Percentiles rank a stretch among this genome's conserved stretches.
Conservation (phyloP, 2,888 invertebrate genomes). For the Nemurella pictetii region DNA sequence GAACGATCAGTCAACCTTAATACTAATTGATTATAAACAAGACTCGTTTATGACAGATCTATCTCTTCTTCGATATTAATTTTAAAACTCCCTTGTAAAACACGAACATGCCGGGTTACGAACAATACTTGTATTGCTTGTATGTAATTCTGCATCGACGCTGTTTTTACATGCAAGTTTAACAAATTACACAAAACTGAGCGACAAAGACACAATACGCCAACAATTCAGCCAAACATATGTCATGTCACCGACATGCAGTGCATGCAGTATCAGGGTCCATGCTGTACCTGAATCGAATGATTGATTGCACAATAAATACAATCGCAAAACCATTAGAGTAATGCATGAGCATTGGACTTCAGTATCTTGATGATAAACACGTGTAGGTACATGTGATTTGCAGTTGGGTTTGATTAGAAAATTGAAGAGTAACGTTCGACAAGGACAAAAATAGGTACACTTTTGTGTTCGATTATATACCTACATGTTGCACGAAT, state of each 20-base stretch:
- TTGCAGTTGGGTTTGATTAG: neutral
- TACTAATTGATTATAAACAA: conserved; percentile 9
- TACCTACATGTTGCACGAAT: neutral
- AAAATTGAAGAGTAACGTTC: neutral
- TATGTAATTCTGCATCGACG: neutral
- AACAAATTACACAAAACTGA: conserved; percentile 2
- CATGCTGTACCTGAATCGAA: neutral
- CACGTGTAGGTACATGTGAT: neutral
- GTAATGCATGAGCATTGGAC: neutral
- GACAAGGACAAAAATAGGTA: no score
- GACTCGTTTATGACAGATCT: neutral
- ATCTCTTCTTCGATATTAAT: conserved; percentile 19
- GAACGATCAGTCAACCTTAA: neutral
- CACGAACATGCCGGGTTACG: neutral
- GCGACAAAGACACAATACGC: neutral
- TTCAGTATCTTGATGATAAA: neutral
- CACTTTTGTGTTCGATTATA: neutral
- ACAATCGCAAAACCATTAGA: neutral
- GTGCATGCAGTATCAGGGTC: neutral
- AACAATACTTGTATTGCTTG: neutral
- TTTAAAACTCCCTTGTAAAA: neutral
- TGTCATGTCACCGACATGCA: neutral
- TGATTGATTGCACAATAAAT: conserved; percentile 15
- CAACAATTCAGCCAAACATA: neutral
- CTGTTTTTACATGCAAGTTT: neutral